Conservation (phyloP, 2,113 vertebrate genomes). For the Crocuta crocuta region DNA sequence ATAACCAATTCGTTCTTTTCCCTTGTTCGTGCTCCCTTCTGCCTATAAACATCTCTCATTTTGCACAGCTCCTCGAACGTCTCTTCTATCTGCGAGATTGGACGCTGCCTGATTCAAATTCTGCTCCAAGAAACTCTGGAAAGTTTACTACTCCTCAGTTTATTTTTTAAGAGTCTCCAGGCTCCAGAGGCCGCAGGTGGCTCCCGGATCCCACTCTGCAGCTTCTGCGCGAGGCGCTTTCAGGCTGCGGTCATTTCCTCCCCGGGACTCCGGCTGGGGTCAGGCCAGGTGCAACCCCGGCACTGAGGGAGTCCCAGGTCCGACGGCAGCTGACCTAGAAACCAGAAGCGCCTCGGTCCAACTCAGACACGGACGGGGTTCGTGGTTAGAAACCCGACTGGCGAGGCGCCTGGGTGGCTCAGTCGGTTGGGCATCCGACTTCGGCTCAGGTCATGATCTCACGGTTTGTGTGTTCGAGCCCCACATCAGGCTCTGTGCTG, state of each 20-base stretch:
- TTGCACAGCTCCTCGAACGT: background rate
- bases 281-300: accelerated
- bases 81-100: background rate
- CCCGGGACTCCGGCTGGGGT: background rate
- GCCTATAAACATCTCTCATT: background rate
- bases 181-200: background rate
- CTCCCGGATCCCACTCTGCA: too few species aligned
- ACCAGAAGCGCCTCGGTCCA: background rate
- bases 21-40: background rate
- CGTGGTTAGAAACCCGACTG: background rate
- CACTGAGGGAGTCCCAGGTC: accelerated
- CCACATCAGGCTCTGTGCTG: too few species aligned
- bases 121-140: background rate
- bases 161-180: background rate
- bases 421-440: too few species aligned
- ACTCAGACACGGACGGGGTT: background rate
- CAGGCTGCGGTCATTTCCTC: background rate
- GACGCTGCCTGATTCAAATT: background rate
- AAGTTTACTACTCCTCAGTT: background rate
- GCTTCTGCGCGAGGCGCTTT: background rate
- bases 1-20: background rate
- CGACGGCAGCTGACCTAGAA: accelerated
- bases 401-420: too few species aligned
- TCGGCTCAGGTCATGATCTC: too few species aligned
- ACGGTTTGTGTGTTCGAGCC: too few species aligned